Base-by-base conservation (phyloP, 2,888 invertebrate species). In the Drosophila nr. perissopoda region DNA sequence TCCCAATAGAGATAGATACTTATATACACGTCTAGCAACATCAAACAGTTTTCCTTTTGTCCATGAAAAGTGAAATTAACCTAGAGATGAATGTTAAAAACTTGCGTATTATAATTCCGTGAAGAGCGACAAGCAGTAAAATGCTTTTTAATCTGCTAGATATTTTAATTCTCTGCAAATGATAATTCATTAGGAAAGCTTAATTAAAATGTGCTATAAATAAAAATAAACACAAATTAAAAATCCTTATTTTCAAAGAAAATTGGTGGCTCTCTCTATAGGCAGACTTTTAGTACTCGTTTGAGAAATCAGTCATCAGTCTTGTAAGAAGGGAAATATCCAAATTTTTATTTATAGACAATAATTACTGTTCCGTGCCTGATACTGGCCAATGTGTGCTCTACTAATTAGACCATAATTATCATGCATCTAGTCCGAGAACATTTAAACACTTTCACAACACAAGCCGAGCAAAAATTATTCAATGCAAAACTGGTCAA, bases 391-490 rank as follows among this genome's bases (percentile, higher is more conserved):
- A 29, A 13, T 13, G 2, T 36, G 8, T 40, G 27, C 34, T 27
- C 13, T 13, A 25, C 16, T 49, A 53, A 63, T 77, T 49, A 56
- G 25, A 38, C 49, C 48, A 58, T 63, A 80, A 51, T 64, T 60
- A 54, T 2, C 54, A 59, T 51, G 38, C 64, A 82, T 73, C 59
- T 80, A 65, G 81, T 56, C 53, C 88, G 75, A 76, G 83, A 85
- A 87, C 74, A 80, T 78, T 87, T 65, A 73, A 76, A 72, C 90
- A 87, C 87, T 90, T 90, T 88, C 90, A 71, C 86, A 87, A 71
- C 68, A 81, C 77, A 89, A 88, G 75, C 79, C 73, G 90, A 87
- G 81, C 89, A 90, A 81, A 65, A 59, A 75, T 57, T 25, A 48
- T 71, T 57, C 60, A 74, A 74, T 73, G 61, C 63, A 59, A 65